Conservation (phyloP, 2,797 vertebrate genomes). For the Furcifer pardalis region DNA sequence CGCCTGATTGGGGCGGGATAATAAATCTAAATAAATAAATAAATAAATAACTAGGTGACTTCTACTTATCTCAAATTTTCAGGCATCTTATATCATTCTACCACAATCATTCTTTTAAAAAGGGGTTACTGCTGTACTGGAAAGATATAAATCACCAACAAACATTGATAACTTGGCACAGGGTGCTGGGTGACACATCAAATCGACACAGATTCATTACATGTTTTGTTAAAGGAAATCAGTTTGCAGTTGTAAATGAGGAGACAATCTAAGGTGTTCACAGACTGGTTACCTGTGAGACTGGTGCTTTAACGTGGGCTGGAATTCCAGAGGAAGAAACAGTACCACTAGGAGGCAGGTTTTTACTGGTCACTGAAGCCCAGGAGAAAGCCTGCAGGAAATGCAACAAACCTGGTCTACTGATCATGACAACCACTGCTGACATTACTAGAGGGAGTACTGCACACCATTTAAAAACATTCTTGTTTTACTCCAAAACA, state of each 20-base stretch:
- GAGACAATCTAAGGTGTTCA: slow-evolving; percentile 82
- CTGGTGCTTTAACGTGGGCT: slow-evolving; percentile 95
- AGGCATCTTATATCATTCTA: background rate
- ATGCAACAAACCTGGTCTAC: slow-evolving; percentile 82
- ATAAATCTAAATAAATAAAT: too few species aligned
- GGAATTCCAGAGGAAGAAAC: slow-evolving; percentile 94
- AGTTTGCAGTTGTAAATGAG: slow-evolving; percentile 78
- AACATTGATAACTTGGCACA: slow-evolving; percentile 83
- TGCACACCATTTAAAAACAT: slow-evolving; percentile 66
- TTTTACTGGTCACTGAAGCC: slow-evolving; percentile 99
- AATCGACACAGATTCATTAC: slow-evolving; percentile 68
- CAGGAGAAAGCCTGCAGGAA: slow-evolving; percentile 96
- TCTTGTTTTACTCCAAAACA: slow-evolving; percentile 65
- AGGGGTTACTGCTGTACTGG: slow-evolving; percentile 42
- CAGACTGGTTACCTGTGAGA: slow-evolving; percentile 93
- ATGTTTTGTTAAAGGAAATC: slow-evolving; percentile 73
- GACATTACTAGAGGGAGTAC: slow-evolving; percentile 77
- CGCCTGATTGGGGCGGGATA: too few species aligned
- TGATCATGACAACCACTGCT: slow-evolving; percentile 77
- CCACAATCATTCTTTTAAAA: slow-evolving; percentile 33
- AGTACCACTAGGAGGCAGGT: slow-evolving; percentile 95
- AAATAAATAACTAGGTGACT: background rate
- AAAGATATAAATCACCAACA: slow-evolving; percentile 61
- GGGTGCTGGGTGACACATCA: slow-evolving; percentile 69
- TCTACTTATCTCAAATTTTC: background rate